A percentile compares a stretch with the other conserved stretches of the same genome.
Conservation (phyloP, 1,140 invertebrate genomes). For the Microplitis demolitor region DNA sequence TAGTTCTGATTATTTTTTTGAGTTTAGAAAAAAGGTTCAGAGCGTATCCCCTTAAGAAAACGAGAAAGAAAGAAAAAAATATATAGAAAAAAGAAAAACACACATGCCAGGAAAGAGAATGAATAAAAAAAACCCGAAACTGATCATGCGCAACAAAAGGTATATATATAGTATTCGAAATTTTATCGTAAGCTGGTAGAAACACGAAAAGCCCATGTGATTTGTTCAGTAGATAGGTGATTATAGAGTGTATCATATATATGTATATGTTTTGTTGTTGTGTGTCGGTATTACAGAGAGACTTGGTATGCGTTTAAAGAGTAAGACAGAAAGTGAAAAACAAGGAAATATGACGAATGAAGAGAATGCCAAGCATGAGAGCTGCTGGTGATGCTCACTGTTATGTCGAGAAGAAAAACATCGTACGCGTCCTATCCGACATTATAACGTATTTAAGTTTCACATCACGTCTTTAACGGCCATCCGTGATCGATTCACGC, state of each 20-base stretch:
- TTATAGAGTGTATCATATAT: not conserved
- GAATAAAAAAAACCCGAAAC: not conserved
- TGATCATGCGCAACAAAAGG: conserved; percentile 20
- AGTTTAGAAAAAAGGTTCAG: no score
- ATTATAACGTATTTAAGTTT: not conserved
- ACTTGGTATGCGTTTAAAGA: conserved; percentile 14
- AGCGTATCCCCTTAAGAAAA: no score
- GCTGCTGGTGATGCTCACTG: not conserved
- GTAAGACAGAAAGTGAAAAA: not conserved
- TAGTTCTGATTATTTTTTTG: no score
- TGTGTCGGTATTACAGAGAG: conserved; percentile 14
- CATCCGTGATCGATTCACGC: conserved; percentile 3
- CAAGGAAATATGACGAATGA: not conserved
- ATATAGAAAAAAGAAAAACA: no score
- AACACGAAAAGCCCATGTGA: conserved; percentile 4
- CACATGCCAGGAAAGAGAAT: not conserved
- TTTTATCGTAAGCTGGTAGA: not conserved
- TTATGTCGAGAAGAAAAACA: not conserved
- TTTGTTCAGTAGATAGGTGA: not conserved
- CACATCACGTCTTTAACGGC: not conserved
- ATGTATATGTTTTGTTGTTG: not conserved
- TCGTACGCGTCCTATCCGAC: not conserved
- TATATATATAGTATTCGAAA: not conserved
- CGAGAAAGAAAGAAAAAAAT: not conserved
- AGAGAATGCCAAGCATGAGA: not conserved